phyloP scores from a whole-genome alignment of 2,113 vertebrate species.

The Pseudopipra pipra region DNA sequence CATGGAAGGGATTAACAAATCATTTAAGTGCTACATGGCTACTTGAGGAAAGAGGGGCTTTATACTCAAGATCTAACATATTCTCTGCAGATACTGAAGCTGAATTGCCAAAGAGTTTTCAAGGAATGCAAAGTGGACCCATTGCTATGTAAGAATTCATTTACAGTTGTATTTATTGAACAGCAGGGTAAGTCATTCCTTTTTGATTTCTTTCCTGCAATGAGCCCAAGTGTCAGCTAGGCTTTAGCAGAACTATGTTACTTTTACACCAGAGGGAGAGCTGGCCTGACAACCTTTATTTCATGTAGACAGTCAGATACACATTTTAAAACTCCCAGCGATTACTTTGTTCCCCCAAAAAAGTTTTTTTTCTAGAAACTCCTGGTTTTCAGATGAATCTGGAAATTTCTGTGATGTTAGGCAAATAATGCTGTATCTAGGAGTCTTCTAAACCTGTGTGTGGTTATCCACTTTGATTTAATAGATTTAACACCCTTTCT shows the following conservation, averaged over 20 bases:
- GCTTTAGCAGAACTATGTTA: not conserved
- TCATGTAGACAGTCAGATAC: not conserved
- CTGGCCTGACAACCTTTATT: not conserved
- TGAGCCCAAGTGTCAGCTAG: not conserved
- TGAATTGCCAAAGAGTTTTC: not conserved
- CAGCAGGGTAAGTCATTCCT: not conserved
- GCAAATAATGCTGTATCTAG: not conserved
- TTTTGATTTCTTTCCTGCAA: not conserved
- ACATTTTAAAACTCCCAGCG: not conserved
- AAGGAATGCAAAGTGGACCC: not conserved
- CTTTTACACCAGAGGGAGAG: not conserved
- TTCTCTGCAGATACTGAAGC: not conserved
- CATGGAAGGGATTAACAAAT: not conserved
- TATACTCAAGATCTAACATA: not conserved
- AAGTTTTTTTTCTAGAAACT: not conserved
- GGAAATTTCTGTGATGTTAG: not conserved
- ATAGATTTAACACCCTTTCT: not conserved
- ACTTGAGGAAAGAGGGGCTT: not conserved
- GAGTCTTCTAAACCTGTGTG: not conserved
- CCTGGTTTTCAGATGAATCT: not conserved
- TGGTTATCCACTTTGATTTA: not conserved
- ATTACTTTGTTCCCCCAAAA: not conserved
- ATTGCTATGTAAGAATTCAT: not conserved
- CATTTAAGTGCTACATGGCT: not conserved
- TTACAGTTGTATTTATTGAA: conserved; percentile 10